These are phyloP conservation scores for Clepsis dumicolana DNA, from an alignment of 2,888 invertebrate genomes.

Conservation along the genomic window DNA sequence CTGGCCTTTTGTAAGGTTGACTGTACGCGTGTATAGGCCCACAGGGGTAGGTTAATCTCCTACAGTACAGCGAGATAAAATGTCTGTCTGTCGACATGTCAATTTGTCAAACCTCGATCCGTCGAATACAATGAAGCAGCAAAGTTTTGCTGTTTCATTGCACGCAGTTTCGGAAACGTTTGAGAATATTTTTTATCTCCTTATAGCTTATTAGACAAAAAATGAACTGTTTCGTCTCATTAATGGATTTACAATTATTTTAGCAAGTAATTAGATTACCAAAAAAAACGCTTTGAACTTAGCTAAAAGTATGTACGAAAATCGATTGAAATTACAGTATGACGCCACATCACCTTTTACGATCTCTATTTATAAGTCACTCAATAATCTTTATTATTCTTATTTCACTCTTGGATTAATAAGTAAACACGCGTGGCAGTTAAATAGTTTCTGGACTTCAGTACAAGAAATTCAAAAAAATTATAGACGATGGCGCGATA, in stretches of 20 bases:
- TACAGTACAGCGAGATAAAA: constrained; percentile 24
- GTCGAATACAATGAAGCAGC: background rate
- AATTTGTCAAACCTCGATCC: constrained; percentile 37
- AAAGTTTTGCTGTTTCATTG: background rate
- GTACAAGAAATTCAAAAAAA: constrained; percentile 31
- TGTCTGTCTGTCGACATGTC: constrained; percentile 35
- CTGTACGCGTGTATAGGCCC: background rate
- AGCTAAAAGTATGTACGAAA: no score
- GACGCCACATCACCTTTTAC: no score
- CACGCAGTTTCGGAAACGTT: background rate
- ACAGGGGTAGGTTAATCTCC: constrained; percentile 2
- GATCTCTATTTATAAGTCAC: no score
- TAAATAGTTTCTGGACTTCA: constrained; percentile 13
- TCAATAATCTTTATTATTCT: no score
- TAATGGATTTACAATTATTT: no score
- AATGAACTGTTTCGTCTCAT: no score
- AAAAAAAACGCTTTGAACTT: no score
- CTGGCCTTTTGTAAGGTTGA: no score
- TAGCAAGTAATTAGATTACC: no score
- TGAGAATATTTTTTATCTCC: background rate
- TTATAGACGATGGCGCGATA: constrained; percentile 44
- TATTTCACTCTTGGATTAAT: background rate
- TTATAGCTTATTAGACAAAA: no score
- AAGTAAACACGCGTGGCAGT: background rate
- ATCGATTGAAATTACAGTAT: no score